These are phyloP conservation scores for Idaea biselata DNA, from an alignment of 2,888 invertebrate species.

Conservation along the genomic window DNA sequence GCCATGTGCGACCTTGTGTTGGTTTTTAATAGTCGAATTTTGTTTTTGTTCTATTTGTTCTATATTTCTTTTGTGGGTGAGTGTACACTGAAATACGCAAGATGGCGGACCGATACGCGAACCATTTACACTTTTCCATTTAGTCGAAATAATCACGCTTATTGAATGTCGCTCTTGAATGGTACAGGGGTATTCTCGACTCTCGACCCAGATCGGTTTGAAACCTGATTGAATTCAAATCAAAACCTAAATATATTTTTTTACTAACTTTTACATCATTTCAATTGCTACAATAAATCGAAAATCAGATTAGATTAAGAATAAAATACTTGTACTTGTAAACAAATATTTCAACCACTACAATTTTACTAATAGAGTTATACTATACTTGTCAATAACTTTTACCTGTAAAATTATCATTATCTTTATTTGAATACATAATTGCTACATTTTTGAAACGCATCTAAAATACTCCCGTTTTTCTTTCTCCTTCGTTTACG, in stretches of 20 bases:
- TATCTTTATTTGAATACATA: no score
- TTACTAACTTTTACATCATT: neutral
- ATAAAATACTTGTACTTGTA: no score
- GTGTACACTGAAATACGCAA: neutral
- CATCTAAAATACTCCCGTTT: neutral
- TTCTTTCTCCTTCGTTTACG: neutral
- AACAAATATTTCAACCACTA: no score
- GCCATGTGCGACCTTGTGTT: no score
- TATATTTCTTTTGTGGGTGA: neutral
- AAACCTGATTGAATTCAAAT: neutral
- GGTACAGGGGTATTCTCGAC: neutral
- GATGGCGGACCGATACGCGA: slow-evolving; percentile 29
- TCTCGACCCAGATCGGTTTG: neutral
- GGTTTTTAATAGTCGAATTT: neutral
- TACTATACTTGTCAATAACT: no score
- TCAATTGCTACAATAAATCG: neutral
- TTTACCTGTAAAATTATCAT: no score
- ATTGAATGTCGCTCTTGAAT: slow-evolving; percentile 28
- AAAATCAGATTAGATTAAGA: no score
- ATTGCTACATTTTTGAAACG: neutral
- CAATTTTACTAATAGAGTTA: no score
- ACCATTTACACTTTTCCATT: slow-evolving; percentile 45
- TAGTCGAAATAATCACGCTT: slow-evolving; percentile 45
- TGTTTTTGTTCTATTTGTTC: no score
- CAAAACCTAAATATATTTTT: neutral